Percentiles rank a stretch among this genome's conserved stretches.
These are phyloP conservation scores for Eupithecia tripunctaria DNA, from an alignment of 2,888 invertebrate genomes.

Conservation along the genomic window DNA sequence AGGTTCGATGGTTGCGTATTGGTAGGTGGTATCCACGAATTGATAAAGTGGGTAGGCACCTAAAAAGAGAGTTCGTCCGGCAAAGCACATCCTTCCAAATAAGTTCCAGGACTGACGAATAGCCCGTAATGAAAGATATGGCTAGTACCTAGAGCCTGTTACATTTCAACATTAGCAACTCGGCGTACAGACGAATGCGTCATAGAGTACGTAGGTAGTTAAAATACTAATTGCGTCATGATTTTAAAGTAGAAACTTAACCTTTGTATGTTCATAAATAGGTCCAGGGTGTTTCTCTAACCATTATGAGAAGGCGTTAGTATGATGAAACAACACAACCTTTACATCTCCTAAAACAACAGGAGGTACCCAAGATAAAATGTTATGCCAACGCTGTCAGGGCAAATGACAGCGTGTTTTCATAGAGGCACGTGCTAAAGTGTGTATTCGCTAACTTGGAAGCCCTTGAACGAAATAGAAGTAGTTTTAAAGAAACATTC, in stretches of 20 bases:
- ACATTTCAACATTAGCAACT: too few relatives aligned
- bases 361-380: not conserved
- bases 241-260: not conserved
- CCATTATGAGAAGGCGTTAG: not conserved
- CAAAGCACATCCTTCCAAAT: too few relatives aligned
- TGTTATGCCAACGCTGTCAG: not conserved
- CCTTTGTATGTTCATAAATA: not conserved
- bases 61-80: not conserved
- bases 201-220: too few relatives aligned
- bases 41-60: not conserved
- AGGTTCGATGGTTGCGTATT: not conserved
- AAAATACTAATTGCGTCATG: too few relatives aligned
- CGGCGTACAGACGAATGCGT: too few relatives aligned
- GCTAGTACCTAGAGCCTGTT: too few relatives aligned
- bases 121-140: too few relatives aligned
- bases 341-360: constrained; percentile 6
- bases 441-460: not conserved
- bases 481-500: not conserved
- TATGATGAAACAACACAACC: constrained; percentile 1
- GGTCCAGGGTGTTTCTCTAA: not conserved
- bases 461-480: not conserved
- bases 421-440: not conserved
- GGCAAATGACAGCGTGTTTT: not conserved
- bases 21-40: not conserved
- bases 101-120: too few relatives aligned